Conservation (phyloP, 1,140 invertebrate genomes). For the Dendrolimus punctatus region DNA sequence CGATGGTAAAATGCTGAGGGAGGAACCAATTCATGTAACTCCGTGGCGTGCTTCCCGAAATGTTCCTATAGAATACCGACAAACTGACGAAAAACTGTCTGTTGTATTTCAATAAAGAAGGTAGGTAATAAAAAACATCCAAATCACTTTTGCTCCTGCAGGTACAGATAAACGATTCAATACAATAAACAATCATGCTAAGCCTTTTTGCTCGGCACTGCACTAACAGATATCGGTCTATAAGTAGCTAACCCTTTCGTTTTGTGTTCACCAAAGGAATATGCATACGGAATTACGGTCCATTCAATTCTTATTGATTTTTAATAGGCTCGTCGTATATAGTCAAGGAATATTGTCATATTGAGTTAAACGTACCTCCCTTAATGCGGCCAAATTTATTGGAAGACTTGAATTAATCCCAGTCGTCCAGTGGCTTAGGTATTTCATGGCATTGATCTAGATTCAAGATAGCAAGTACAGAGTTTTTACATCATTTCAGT, state of each 20-base stretch:
- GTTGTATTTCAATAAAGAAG: too few species aligned
- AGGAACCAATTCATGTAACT: too few species aligned
- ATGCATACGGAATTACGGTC: not conserved
- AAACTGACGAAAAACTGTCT: too few species aligned
- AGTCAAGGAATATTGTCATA: constrained; percentile 29
- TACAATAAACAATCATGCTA: constrained; percentile 51
- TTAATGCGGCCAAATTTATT: constrained; percentile 1
- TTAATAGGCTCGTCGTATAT: constrained; percentile 41
- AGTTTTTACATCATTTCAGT: too few species aligned
- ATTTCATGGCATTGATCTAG: too few species aligned
- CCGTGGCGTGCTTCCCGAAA: too few species aligned
- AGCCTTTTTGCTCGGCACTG: constrained; percentile 38
- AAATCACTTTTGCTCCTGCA: constrained; percentile 1
- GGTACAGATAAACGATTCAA: constrained; percentile 33
- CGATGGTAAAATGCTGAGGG: too few species aligned
- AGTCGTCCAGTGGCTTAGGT: not conserved
- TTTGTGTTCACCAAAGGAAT: not conserved
- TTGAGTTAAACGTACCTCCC: constrained; percentile 15
- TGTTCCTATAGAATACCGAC: too few species aligned
- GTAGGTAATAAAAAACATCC: too few species aligned
- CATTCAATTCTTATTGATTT: constrained; percentile 38
- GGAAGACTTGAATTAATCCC: constrained; percentile 25
- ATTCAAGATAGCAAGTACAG: too few species aligned
- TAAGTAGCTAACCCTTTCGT: constrained; percentile 28
- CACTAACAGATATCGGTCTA: constrained; percentile 28